phyloP scores from a whole-genome alignment of 1,140 invertebrate genomes.

The Listronotus oregonensis region DNA sequence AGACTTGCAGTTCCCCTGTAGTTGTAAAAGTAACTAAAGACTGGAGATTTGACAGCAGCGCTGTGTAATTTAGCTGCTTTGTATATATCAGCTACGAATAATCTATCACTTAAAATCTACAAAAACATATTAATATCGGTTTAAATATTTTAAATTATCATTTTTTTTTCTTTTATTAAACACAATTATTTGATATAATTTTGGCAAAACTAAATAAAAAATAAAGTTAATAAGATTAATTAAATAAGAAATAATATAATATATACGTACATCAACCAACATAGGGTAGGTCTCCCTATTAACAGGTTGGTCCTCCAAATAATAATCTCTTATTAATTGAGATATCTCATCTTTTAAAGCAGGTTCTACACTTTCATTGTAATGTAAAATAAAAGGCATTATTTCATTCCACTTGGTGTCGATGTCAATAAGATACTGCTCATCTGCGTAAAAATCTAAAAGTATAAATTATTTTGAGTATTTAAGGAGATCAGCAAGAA shows the following conservation, averaged over 20 bases:
- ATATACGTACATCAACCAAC: constrained; percentile 36
- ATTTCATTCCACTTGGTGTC: constrained; percentile 45
- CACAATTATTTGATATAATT: no score
- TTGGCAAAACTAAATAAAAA: no score
- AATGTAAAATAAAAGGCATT: constrained; percentile 47
- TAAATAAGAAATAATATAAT: no score
- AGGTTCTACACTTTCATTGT: constrained; percentile 40
- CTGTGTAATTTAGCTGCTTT: constrained; percentile 63
- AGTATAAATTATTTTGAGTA: constrained; percentile 44
- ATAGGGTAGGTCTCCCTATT: constrained; percentile 35
- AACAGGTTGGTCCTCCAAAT: constrained; percentile 40
- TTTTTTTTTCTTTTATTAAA: no score
- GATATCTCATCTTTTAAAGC: constrained; percentile 32
- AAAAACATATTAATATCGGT: neutral
- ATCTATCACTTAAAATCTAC: constrained; percentile 64
- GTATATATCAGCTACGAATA: constrained; percentile 62
- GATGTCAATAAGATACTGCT: constrained; percentile 40
- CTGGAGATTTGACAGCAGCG: constrained; percentile 58
- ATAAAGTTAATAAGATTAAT: no score
- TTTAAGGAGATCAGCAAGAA: no score
- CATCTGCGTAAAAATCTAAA: constrained; percentile 44
- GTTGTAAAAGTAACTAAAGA: constrained; percentile 65
- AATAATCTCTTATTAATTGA: constrained; percentile 44
- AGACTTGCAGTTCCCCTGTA: constrained; percentile 53
- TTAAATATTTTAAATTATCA: neutral